Conservation (phyloP, 1,140 invertebrate species). For the Penaeus chinensis region DNA sequence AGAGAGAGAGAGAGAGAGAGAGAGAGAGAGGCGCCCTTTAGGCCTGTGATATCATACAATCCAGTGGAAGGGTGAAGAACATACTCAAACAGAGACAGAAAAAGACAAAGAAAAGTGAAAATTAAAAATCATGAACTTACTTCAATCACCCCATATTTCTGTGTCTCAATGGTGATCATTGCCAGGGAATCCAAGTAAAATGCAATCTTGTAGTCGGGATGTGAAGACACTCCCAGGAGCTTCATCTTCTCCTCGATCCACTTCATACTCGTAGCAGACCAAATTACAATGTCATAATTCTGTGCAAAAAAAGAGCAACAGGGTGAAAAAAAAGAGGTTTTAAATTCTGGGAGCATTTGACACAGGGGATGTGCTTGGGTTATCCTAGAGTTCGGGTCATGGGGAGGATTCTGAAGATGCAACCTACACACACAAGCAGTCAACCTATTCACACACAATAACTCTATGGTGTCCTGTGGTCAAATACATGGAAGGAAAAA, state of each 20-base stretch:
- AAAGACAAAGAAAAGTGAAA: background rate
- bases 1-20: too few relatives aligned
- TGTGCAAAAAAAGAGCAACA: slow-evolving; percentile 66
- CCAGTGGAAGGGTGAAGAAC: background rate
- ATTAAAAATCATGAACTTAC: slow-evolving; percentile 70
- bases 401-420: too few relatives aligned
- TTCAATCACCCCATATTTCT: slow-evolving; percentile 90
- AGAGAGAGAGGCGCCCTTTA: too few relatives aligned
- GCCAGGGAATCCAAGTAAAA: slow-evolving; percentile 91
- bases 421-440: too few relatives aligned
- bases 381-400: too few relatives aligned
- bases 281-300: slow-evolving; percentile 75
- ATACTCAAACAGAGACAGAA: background rate
- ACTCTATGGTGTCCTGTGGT: too few relatives aligned
- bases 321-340: too few relatives aligned
- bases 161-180: slow-evolving; percentile 93
- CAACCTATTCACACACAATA: too few relatives aligned
- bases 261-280: slow-evolving; percentile 96
- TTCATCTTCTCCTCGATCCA: slow-evolving; percentile 99
- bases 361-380: too few relatives aligned
- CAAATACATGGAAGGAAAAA: too few relatives aligned
- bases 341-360: background rate
- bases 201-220: slow-evolving; percentile 91
- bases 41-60: too few relatives aligned
- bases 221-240: slow-evolving; percentile 83